Evolutionary conservation across 2,113 vertebrate species (phyloP).

Genomic region (Alosa alosa): DNA sequence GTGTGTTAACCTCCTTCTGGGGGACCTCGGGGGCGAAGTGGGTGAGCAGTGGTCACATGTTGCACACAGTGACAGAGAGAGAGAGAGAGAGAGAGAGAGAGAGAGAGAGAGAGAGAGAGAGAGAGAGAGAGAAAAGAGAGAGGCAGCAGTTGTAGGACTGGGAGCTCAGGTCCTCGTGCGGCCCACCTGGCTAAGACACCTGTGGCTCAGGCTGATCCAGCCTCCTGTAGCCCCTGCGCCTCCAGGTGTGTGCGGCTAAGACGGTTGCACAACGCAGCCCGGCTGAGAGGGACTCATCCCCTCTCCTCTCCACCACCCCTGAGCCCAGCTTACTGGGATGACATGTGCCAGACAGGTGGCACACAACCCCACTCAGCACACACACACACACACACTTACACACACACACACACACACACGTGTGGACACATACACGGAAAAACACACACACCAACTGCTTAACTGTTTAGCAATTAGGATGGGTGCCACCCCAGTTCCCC

Average conservation of each 20-base stretch:
- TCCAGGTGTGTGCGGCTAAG: conserved; percentile 24
- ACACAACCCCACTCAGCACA: not conserved
- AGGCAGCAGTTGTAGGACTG: not conserved
- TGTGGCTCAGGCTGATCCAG: not conserved
- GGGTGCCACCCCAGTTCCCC: not conserved
- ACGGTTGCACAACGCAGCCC: conserved; percentile 35
- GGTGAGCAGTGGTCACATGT: too few species aligned
- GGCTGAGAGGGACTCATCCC: conserved; percentile 13
- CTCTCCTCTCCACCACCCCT: not conserved
- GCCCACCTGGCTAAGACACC: conserved; percentile 20
- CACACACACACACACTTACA: not conserved
- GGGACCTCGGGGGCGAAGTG: too few species aligned
- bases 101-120: not conserved
- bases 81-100: not conserved
- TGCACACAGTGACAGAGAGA: not conserved
- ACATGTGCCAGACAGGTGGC: conserved; percentile 20
- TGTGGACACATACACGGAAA: too few species aligned
- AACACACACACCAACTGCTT: too few species aligned
- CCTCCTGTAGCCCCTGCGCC: not conserved
- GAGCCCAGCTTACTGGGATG: conserved; percentile 8
- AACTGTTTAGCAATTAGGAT: too few species aligned
- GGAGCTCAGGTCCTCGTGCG: conserved; percentile 19
- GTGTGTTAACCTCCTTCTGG: not conserved
- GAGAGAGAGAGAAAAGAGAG: not conserved
- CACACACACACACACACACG: too few species aligned